These are phyloP conservation scores for Machimus atricapillus DNA, from an alignment of 2,888 invertebrate species.

Conservation along the genomic window DNA sequence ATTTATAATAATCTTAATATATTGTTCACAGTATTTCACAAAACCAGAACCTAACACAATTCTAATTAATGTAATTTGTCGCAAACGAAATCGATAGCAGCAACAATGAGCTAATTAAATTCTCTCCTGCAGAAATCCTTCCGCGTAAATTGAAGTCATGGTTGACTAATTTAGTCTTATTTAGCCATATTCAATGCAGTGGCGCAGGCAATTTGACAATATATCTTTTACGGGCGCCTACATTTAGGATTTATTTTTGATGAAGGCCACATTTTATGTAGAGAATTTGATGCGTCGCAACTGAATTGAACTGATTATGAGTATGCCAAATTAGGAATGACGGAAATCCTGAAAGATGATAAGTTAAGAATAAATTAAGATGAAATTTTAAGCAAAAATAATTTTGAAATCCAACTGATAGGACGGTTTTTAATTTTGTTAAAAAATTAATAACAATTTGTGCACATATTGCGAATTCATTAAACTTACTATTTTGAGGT, in stretches of 20 bases:
- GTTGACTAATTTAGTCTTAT: not conserved
- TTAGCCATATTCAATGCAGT: not conserved
- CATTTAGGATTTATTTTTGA: not conserved
- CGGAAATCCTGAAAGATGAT: too few relatives aligned
- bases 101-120: not conserved
- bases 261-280: not conserved
- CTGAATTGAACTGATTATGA: not conserved
- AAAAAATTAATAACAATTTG: too few relatives aligned
- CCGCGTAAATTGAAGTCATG: not conserved
- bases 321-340: too few relatives aligned
- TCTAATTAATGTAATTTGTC: not conserved
- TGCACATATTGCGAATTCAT: too few relatives aligned
- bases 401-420: too few relatives aligned
- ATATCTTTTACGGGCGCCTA: not conserved
- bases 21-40: not conserved
- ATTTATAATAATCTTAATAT: too few relatives aligned
- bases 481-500: too few relatives aligned
- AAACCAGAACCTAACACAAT: not conserved
- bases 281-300: not conserved
- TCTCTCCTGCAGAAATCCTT: not conserved
- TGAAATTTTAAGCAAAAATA: too few relatives aligned
- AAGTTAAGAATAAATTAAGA: too few relatives aligned
- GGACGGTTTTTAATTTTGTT: too few relatives aligned
- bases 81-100: not conserved
- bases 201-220: not conserved